Evolutionary conservation across 2,888 invertebrate species (phyloP), one percentile per base, ranked within the genome.

Genomic region (Lacanobia wlatinum): DNA sequence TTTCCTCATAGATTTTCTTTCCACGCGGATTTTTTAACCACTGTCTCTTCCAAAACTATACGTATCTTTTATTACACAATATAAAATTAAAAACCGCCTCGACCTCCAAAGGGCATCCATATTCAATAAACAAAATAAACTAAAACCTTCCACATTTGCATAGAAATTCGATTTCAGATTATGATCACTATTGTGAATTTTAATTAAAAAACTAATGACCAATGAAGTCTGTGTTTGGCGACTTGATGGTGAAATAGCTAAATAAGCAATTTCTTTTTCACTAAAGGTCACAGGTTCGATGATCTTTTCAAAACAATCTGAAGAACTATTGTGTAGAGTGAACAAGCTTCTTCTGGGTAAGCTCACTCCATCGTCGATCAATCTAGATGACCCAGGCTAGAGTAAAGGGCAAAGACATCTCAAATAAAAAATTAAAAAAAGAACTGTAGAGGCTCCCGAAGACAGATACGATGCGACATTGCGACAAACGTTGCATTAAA

Each of bases 121-220:
- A 60, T 73, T 56, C 62, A 69, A 63, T 66, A 56, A 63, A 59
- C n/a, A 52, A 28, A 28, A 53, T 60, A 23, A 48, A 63, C 18
- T 70, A 21, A 40, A 52, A 58, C 50, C 46, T 28, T 48, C 62
- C 6, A 18, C 40, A 80, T 78, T 76, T 76, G 60, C 76, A 80
- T 79, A 67, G 18, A 75, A 80, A 67, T 70, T 9, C 1, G 9
- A 63, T 75, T 76, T 59, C 14, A 66, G 52, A 78, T 56, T 66
- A 14, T 40, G n/a, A 81, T 66, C 55, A 52, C 55, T 56, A 80
- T 66, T 63, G 50, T 80, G 12, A 38, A 56, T 80, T 65, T 76
- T 66, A 56, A 74, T 78, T 68, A 56, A 60, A 79, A 79, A 73
- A 18, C 1, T 58, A 73, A 65, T 62, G 21, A 18, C 16, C 12